These are phyloP conservation scores for Dioctria rufipes DNA, from an alignment of 2,888 invertebrate genomes.

Conservation along the genomic window DNA sequence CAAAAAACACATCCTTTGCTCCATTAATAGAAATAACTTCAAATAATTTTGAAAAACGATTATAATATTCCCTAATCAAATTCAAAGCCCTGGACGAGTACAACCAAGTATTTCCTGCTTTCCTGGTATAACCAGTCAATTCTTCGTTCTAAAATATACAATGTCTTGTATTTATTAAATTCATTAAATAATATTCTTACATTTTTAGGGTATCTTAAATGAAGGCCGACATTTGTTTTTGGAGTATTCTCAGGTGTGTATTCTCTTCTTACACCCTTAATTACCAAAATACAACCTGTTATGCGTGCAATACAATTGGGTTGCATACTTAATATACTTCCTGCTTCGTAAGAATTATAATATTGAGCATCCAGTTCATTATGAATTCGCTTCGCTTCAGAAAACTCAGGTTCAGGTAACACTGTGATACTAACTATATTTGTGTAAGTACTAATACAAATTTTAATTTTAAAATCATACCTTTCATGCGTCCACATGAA, in stretches of 20 bases:
- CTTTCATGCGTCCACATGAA: slow-evolving; percentile 67
- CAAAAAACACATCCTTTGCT: slow-evolving; percentile 77
- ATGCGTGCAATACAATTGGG: slow-evolving; percentile 84
- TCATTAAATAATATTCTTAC: slow-evolving; percentile 68
- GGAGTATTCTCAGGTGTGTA: slow-evolving; percentile 70
- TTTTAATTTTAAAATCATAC: slow-evolving; percentile 58
- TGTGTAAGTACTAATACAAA: background rate
- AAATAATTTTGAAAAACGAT: slow-evolving; percentile 82
- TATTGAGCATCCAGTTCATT: slow-evolving; percentile 63
- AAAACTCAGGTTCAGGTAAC: slow-evolving; percentile 66
- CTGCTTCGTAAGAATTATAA: slow-evolving; percentile 64
- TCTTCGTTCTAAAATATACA: slow-evolving; percentile 75
- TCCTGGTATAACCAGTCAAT: slow-evolving; percentile 87
- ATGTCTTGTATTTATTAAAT: slow-evolving; percentile 12
- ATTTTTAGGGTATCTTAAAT: slow-evolving; percentile 91
- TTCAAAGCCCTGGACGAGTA: slow-evolving; percentile 85
- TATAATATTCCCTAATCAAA: slow-evolving; percentile 80
- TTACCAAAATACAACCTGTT: slow-evolving; percentile 87
- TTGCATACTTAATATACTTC: slow-evolving; percentile 75
- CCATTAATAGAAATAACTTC: slow-evolving; percentile 72
- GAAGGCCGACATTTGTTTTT: slow-evolving; percentile 88
- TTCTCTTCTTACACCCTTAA: slow-evolving; percentile 71
- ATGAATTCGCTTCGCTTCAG: slow-evolving; percentile 63
- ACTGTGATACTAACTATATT: slow-evolving; percentile 66
- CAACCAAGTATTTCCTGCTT: slow-evolving; percentile 80